Evolutionary conservation across 2,797 vertebrate genomes (phyloP).

Genomic region (Pyrocephalus nanus): DNA sequence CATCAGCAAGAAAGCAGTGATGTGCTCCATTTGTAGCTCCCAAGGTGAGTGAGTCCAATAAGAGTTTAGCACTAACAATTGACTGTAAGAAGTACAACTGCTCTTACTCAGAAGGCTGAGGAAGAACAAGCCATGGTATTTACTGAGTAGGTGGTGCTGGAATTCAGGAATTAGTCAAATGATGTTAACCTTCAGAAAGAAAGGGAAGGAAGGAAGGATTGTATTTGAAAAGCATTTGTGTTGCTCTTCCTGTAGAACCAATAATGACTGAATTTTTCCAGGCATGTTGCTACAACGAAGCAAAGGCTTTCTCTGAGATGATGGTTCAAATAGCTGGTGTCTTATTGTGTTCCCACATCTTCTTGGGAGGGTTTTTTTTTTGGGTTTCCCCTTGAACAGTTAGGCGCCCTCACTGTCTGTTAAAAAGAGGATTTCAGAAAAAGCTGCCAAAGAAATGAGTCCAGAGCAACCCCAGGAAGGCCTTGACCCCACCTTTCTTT

Average conservation of each 20-base stretch:
- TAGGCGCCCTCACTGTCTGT: background rate
- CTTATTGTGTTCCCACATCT: background rate
- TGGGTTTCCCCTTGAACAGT: background rate
- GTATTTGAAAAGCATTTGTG: background rate
- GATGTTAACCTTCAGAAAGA: background rate
- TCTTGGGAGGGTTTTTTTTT: background rate
- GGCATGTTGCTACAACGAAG: background rate
- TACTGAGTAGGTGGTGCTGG: accelerated
- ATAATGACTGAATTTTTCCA: background rate
- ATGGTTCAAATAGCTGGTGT: background rate
- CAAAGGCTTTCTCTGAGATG: background rate
- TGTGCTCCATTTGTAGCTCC: slow-evolving; percentile 23
- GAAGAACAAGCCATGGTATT: background rate
- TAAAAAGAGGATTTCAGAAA: background rate
- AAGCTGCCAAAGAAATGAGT: background rate
- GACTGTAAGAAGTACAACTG: slow-evolving; percentile 9
- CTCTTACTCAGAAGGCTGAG: background rate
- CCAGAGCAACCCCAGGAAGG: background rate
- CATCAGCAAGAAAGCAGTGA: slow-evolving; percentile 1
- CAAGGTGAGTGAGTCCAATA: slow-evolving; percentile 39
- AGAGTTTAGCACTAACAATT: slow-evolving; percentile 22
- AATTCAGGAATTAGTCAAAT: background rate
- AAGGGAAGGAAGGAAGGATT: background rate
- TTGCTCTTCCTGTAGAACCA: background rate
- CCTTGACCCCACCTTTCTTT: background rate